phyloP scores from a whole-genome alignment of 2,888 invertebrate genomes.

The Scaptomyza flava region DNA sequence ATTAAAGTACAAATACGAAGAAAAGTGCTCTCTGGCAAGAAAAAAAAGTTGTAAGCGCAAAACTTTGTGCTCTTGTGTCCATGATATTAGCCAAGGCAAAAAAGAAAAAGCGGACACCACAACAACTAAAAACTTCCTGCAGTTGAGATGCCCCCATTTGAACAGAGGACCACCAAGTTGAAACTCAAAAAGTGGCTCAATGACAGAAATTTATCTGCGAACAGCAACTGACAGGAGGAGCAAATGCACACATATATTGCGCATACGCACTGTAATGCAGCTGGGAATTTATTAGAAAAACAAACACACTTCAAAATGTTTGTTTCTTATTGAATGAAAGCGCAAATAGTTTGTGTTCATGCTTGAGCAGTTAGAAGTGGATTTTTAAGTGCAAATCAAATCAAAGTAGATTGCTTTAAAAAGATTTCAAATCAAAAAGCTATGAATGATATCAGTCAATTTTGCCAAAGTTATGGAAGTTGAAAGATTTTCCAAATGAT shows the following conservation, averaged over 20 bases:
- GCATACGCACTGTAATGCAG: conserved; percentile 43
- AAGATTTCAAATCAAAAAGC: neutral
- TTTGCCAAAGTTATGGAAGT: too few species aligned
- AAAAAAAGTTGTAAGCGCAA: conserved; percentile 47
- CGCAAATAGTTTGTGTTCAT: neutral
- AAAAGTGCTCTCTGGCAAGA: conserved; percentile 30
- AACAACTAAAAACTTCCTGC: conserved; percentile 12
- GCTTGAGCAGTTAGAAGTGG: neutral
- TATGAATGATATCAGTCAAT: too few species aligned
- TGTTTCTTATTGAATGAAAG: neutral
- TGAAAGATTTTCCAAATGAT: too few species aligned
- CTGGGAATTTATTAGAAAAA: neutral
- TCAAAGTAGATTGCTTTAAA: neutral
- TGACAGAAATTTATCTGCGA: conserved; percentile 38
- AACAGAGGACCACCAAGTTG: conserved; percentile 18
- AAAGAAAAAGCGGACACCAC: neutral
- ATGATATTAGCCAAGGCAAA: conserved; percentile 19
- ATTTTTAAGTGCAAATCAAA: neutral
- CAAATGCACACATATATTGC: conserved; percentile 16
- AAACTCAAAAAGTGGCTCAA: conserved; percentile 56
- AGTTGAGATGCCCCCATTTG: neutral
- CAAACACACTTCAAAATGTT: neutral
- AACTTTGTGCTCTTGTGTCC: conserved; percentile 49
- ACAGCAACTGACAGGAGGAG: conserved; percentile 12
- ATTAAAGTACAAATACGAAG: conserved; percentile 53